Evolutionary conservation across 2,888 invertebrate species (phyloP).

Genomic region (Baccha elongata): DNA sequence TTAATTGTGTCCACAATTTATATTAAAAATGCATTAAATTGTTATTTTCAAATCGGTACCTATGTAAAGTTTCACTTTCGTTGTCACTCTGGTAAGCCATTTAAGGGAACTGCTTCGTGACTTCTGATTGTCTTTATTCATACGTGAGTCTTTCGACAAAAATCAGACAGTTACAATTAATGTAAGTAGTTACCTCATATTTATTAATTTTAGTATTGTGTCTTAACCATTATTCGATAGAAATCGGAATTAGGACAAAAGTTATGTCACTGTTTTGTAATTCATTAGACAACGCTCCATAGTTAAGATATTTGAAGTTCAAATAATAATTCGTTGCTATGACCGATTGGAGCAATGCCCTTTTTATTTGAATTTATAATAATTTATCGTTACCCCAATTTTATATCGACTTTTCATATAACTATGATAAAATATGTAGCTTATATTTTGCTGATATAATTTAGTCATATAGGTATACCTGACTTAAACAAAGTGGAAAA

Average conservation of each 20-base stretch:
- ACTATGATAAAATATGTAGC: no score
- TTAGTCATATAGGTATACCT: no score
- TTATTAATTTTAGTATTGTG: constrained; percentile 2
- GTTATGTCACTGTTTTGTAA: not conserved
- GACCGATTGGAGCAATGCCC: no score
- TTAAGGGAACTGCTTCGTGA: constrained; percentile 61
- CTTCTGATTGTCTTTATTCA: constrained; percentile 25
- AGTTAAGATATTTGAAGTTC: no score
- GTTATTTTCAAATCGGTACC: not conserved
- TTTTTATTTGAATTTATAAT: no score
- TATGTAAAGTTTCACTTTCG: constrained; percentile 63
- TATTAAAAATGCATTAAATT: constrained; percentile 74
- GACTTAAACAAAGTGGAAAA: no score
- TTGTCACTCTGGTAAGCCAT: constrained; percentile 50
- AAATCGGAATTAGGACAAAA: constrained; percentile 12
- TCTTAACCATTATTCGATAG: not conserved
- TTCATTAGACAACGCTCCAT: not conserved
- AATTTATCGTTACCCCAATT: no score
- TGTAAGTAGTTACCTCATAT: not conserved
- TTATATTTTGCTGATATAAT: no score
- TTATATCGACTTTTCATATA: no score
- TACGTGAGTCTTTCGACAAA: constrained; percentile 41
- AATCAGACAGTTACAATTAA: constrained; percentile 1
- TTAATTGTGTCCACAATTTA: constrained; percentile 78
- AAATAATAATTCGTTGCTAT: no score